Evolutionary conservation across 2,888 invertebrate genomes (phyloP).

Genomic region (Aphidius colemani): DNA sequence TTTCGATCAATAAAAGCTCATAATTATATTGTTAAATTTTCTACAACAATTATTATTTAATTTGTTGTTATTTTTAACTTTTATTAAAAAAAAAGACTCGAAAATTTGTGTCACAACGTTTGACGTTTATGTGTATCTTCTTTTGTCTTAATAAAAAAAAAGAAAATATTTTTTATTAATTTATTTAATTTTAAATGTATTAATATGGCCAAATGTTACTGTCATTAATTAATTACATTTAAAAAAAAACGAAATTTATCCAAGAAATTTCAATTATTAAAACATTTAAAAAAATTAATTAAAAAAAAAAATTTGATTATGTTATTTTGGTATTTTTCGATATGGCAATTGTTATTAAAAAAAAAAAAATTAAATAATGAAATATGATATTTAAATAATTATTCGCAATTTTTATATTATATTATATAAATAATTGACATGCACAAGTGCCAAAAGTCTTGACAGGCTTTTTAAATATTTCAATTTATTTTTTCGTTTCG

Average conservation of each 20-base stretch:
- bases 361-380: constrained; percentile 6
- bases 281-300: too few relatives aligned
- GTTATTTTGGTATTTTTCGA: constrained; percentile 15
- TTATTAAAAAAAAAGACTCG: background rate
- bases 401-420: too few relatives aligned
- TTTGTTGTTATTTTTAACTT: too few relatives aligned
- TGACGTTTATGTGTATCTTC: constrained; percentile 12
- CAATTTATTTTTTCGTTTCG: background rate
- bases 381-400: background rate
- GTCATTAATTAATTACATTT: constrained; percentile 22
- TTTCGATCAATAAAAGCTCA: too few relatives aligned
- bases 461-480: background rate
- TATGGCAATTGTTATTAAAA: background rate
- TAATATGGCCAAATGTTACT: constrained; percentile 34
- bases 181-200: constrained; percentile 31
- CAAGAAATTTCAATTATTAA: constrained; percentile 1
- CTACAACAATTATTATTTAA: too few relatives aligned
- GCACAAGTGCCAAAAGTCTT: background rate
- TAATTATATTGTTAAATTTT: too few relatives aligned
- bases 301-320: constrained; percentile 10
- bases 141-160: constrained; percentile 14
- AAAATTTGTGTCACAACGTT: constrained; percentile 7
- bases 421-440: background rate
- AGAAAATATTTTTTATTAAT: constrained; percentile 30
- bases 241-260: background rate